A percentile compares a stretch with the other conserved stretches of the same genome.
Conservation (phyloP, 2,888 invertebrate species). For the Litoditis marina region DNA sequence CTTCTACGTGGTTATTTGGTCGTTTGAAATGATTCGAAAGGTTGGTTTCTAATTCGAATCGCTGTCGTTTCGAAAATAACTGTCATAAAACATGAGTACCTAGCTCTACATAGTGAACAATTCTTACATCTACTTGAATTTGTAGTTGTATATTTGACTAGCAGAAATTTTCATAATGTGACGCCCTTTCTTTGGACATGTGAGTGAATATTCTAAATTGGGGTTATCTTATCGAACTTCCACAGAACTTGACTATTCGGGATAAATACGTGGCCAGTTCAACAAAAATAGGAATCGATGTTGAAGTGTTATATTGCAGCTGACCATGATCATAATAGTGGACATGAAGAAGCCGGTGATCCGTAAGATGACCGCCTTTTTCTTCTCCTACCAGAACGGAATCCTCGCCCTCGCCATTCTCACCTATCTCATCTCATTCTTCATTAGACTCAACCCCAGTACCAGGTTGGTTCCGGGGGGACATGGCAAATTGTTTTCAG, state of each 20-base stretch:
- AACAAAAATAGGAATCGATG: too few relatives aligned
- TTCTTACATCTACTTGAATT: neutral
- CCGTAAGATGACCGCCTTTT: constrained; percentile 63
- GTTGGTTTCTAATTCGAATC: constrained; percentile 16
- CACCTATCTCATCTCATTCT: constrained; percentile 65
- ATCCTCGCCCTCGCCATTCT: constrained; percentile 71
- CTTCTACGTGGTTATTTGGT: constrained; percentile 54
- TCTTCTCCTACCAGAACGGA: constrained; percentile 50
- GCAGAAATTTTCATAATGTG: too few relatives aligned
- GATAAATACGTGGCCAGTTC: too few relatives aligned
- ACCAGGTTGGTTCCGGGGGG: constrained; percentile 41
- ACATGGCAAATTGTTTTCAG: too few relatives aligned
- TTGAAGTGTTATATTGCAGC: constrained; percentile 12
- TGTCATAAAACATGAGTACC: too few relatives aligned
- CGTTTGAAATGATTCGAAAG: constrained; percentile 54
- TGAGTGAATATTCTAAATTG: too few relatives aligned
- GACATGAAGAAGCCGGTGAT: constrained; percentile 63
- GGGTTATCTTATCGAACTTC: too few relatives aligned
- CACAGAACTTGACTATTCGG: too few relatives aligned
- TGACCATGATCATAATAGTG: constrained; percentile 42
- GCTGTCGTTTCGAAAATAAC: neutral
- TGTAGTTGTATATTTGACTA: too few relatives aligned
- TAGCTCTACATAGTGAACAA: too few relatives aligned
- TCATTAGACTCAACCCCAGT: constrained; percentile 67
- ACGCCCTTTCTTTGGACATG: too few relatives aligned